Conservation (phyloP, 2,888 invertebrate genomes). For the Cyclophora albipunctata region DNA sequence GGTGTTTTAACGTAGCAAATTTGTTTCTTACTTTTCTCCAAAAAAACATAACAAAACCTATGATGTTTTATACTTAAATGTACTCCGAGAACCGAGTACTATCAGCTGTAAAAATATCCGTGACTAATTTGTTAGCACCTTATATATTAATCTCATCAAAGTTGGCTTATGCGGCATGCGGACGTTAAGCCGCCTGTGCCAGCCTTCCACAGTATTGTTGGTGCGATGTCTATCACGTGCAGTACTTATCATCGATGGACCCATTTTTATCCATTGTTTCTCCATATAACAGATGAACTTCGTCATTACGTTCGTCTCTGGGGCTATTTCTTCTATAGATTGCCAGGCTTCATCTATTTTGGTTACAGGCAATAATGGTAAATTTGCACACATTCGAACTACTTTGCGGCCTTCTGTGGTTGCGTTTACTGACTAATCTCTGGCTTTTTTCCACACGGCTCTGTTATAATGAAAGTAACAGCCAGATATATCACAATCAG, state of each 20-base stretch:
- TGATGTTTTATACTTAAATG: too few relatives aligned
- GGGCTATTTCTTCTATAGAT: not conserved
- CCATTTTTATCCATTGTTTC: not conserved
- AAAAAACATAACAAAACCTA: too few relatives aligned
- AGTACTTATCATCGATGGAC: not conserved
- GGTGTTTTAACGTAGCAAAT: too few relatives aligned
- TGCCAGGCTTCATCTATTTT: constrained; percentile 3
- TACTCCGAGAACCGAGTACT: too few relatives aligned
- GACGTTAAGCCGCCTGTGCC: too few relatives aligned
- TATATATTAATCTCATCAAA: too few relatives aligned
- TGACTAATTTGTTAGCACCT: too few relatives aligned
- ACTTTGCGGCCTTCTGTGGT: constrained; percentile 5
- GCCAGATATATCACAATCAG: constrained; percentile 1
- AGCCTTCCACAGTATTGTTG: not conserved
- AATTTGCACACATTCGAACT: constrained; percentile 8
- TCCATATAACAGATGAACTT: not conserved
- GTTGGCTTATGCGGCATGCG: too few relatives aligned
- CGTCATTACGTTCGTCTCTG: constrained; percentile 2
- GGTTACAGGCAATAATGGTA: constrained; percentile 4
- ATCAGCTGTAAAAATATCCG: too few relatives aligned
- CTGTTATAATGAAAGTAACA: constrained; percentile 3
- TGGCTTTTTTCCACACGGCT: constrained; percentile 3
- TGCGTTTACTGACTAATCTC: constrained; percentile 5
- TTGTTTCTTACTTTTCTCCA: too few relatives aligned
- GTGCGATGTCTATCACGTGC: constrained; percentile 2